Percentiles rank a stretch among this genome's conserved stretches.
These are phyloP conservation scores for Bimastos eiseni DNA, from an alignment of 2,888 invertebrate species.

Conservation along the genomic window DNA sequence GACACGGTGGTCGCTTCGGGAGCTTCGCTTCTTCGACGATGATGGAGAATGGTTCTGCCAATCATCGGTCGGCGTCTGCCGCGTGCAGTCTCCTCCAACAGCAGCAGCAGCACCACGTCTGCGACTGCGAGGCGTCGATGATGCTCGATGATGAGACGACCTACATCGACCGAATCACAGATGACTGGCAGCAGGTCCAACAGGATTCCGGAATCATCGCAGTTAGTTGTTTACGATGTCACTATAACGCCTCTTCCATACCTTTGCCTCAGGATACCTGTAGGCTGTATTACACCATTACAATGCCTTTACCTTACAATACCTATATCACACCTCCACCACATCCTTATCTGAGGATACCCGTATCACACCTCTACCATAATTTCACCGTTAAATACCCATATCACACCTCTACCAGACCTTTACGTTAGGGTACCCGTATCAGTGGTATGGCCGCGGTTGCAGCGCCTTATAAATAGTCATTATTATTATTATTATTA, in stretches of 20 bases:
- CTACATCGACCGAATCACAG: background rate
- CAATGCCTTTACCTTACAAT: too few species aligned
- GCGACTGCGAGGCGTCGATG: background rate
- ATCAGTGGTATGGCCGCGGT: too few species aligned
- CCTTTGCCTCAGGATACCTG: too few species aligned
- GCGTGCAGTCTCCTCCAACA: background rate
- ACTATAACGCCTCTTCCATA: background rate
- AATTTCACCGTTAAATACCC: too few species aligned
- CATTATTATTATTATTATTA: too few species aligned
- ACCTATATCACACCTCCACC: background rate
- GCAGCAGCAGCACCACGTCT: background rate
- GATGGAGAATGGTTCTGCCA: background rate
- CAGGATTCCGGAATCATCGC: constrained; percentile 21
- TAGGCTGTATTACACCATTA: too few species aligned
- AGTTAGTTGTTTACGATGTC: background rate
- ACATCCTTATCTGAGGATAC: background rate
- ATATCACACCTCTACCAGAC: background rate
- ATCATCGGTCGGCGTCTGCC: background rate
- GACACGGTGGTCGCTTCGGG: background rate
- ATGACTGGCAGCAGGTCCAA: background rate
- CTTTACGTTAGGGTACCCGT: background rate
- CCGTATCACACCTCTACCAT: background rate
- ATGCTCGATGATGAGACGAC: background rate
- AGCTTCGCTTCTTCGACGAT: background rate
- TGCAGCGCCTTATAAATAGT: too few species aligned